Evolutionary conservation across 2,113 vertebrate species (phyloP).

Genomic region (Tychaedon coryphoeus): DNA sequence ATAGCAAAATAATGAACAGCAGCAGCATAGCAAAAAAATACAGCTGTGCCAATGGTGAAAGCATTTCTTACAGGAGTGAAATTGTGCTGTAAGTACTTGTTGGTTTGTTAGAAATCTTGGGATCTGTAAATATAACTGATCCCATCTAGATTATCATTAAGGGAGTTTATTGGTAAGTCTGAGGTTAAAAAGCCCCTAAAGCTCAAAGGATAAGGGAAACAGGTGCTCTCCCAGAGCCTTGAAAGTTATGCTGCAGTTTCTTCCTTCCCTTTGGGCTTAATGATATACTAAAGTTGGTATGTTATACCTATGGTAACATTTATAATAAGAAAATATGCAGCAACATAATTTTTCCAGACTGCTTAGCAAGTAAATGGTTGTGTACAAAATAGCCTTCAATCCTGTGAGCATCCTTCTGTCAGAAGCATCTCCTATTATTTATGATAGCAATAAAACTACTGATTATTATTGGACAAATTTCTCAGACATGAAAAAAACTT

Average conservation of each 20-base stretch:
- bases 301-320: constrained; percentile 17
- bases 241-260: constrained; percentile 33
- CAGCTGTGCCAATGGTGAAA: background rate
- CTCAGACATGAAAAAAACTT: background rate
- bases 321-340: constrained; percentile 3
- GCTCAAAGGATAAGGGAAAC: constrained; percentile 24
- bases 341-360: constrained; percentile 16
- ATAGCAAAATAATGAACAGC: background rate
- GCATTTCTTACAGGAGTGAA: constrained; percentile 7
- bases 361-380: constrained; percentile 24
- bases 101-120: constrained; percentile 8
- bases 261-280: constrained; percentile 34
- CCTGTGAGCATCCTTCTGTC: background rate
- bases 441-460: background rate
- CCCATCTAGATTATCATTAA: constrained; percentile 17
- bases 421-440: constrained; percentile 23
- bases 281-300: background rate
- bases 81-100: background rate
- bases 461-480: constrained; percentile 15
- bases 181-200: constrained; percentile 35
- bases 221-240: constrained; percentile 7
- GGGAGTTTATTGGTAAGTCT: constrained; percentile 22
- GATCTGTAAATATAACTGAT: background rate
- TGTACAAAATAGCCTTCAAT: background rate
- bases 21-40: background rate